Base-by-base conservation (phyloP, 2,888 invertebrate genomes). In the Ichneumoninae sp. region DNA sequence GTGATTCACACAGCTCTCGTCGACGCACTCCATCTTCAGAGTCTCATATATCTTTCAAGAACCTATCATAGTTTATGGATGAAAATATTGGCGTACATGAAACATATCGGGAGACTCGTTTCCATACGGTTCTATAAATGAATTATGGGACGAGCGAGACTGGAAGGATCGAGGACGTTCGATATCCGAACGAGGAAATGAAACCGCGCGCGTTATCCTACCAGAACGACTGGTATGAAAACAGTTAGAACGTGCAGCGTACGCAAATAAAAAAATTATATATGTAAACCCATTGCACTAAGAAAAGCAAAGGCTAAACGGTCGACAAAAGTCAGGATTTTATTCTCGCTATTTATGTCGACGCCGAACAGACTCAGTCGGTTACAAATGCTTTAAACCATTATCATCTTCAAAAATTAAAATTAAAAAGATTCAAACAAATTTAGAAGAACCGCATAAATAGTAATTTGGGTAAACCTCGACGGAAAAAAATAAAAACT, bases 101-200 rank as follows among this genome's bases (percentile, higher is more conserved):
- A 79, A 33, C 33, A 79, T 79, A 65, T 65, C 71, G 70, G 36
- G 65, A 65, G 71, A 71, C 33, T 54, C 71, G 71, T 79, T 65
- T 71, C 71, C 79, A 78, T 65, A 70, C 52, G 50, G 60, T 16
- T 66, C 54, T 50, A 65, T 63, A 50, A 75, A 63, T 36, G 74
- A 75, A 30, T 75, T 75, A 65, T 50, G 30, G 52, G 66, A 44
- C 22, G 57, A 19, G 52, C 26, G 66, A 33, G 50, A 54, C 65
- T 79, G 30, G 71, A 66, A 79, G 79, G 40, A 79, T 79, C 65
- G 40, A 10, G 40, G 44, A 71, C 66, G 71, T 54, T 79, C 79
- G 79, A 79, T 79, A 79, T 79, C 79, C 71, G 71, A 79, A 65
- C 71, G 65, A 66, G 79, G 71, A 79, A 79, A 79, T 79, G 71